Evolutionary conservation across 2,113 vertebrate species (phyloP), one percentile per base, ranked within the genome.

Genomic region (Colaptes auratus): DNA sequence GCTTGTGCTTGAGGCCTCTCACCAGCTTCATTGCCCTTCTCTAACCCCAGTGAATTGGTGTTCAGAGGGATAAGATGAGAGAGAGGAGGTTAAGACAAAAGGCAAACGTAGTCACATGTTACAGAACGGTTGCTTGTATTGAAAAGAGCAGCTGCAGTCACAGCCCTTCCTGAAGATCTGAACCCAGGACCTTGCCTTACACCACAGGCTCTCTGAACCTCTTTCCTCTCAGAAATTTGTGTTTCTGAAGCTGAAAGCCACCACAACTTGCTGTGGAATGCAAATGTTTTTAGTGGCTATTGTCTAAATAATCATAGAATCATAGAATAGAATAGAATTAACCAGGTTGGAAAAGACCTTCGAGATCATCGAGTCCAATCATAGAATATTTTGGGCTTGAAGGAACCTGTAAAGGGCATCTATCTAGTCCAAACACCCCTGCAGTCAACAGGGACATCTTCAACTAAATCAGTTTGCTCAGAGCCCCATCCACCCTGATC

Each of bases 101-200:
- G 24, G 27, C 0, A 5, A 21, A 15, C 1, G 1, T 30, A 35
- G 36, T 56, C 3, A 1, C 3, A 0, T 9, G 7, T 39, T 27
- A 8, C 15, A 52, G 58, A 23, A 67, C n/a, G 30, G n/a, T 70
- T 17, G 6, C 0, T 1, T 7, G 27, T 4, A 5, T 6, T 27
- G 59, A 25, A 44, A 35, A 10, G 46, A 42, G n/a, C 10, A 17
- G 27, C 16, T 2, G 7, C 3, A 2, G 23, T 48, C 33, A 27
- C 42, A 59, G 28, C 64, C 69, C 33, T 73, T 75, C 12, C 21
- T 63, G 60, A 18, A 36, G 46, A 84, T n/a, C 27, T 1, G 2
- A n/a, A 3, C 6, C 21, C 50, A 85, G 60, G 30, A 76, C 21
- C 8, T 72, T 44, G 35, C 27, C 33, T 81, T 9, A 12, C 10